phyloP scores from a whole-genome alignment of 2,888 invertebrate species.

The Temnothorax unifasciatus region DNA sequence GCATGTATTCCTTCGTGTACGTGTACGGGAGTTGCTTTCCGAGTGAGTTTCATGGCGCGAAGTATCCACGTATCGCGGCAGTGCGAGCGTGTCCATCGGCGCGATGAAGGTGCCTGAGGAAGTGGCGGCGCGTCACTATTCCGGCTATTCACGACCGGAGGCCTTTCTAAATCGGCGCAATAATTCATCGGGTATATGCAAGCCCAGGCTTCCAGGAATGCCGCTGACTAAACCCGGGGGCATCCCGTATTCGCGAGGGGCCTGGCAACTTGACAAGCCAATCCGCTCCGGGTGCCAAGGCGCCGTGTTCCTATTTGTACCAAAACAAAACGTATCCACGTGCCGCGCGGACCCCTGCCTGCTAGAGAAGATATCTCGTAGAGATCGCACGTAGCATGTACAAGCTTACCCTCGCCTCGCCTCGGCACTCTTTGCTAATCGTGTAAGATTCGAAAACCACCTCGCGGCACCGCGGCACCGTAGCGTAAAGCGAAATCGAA shows the following conservation, averaged over 20 bases:
- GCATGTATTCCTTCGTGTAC: neutral
- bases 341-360: constrained; percentile 64
- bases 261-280: constrained; percentile 85
- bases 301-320: constrained; percentile 84
- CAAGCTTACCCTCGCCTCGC: neutral
- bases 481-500: neutral
- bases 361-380: constrained; percentile 51
- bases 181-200: constrained; percentile 75
- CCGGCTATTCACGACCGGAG: constrained; percentile 48
- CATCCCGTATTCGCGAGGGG: constrained; percentile 75
- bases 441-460: constrained; percentile 9
- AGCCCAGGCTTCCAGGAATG: constrained; percentile 76
- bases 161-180: constrained; percentile 76
- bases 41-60: constrained; percentile 18
- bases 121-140: constrained; percentile 57
- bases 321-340: constrained; percentile 82
- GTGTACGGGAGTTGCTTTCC: constrained; percentile 7
- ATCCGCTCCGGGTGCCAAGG: constrained; percentile 83
- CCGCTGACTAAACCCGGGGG: constrained; percentile 75
- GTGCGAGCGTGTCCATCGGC: constrained; percentile 42
- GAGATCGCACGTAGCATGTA: constrained; percentile 30
- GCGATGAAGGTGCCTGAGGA: constrained; percentile 46
- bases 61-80: constrained; percentile 21
- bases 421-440: neutral
- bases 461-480: neutral